Conservation (phyloP, 2,113 vertebrate genomes). For the Rallus limicola region DNA sequence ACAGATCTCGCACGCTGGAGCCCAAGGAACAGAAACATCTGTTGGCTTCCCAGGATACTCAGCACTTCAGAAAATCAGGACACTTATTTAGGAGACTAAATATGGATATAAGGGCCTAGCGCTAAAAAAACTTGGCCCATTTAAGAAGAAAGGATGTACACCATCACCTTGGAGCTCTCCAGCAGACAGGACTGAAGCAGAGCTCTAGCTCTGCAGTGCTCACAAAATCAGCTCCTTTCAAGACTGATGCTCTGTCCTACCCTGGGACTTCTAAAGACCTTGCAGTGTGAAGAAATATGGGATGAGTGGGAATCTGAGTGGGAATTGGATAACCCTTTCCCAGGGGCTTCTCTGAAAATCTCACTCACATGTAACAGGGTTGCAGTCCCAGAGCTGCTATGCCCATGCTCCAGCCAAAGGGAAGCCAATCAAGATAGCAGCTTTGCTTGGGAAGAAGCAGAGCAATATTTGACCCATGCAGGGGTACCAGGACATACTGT, state of each 20-base stretch:
- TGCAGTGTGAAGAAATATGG: background rate
- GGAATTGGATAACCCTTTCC: background rate
- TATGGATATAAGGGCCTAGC: slow-evolving; percentile 49
- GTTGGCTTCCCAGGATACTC: slow-evolving; percentile 41
- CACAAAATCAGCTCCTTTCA: slow-evolving; percentile 31
- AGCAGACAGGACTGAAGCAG: slow-evolving; percentile 15
- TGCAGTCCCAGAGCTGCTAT: background rate
- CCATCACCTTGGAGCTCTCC: slow-evolving; percentile 60
- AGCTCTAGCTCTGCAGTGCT: background rate
- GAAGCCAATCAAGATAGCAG: background rate
- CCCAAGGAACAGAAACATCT: background rate
- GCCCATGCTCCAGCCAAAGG: background rate
- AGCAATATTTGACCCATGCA: background rate
- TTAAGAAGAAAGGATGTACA: slow-evolving; percentile 55
- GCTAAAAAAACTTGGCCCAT: slow-evolving; percentile 63
- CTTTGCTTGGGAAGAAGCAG: background rate
- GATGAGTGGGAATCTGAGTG: background rate
- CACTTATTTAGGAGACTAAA: slow-evolving; percentile 64
- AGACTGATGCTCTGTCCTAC: background rate
- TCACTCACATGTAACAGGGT: background rate
- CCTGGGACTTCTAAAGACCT: slow-evolving; percentile 25
- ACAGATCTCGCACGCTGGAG: background rate
- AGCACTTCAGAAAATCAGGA: slow-evolving; percentile 52
- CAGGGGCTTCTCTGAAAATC: slow-evolving; percentile 9
- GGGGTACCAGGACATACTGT: background rate